phyloP scores from a whole-genome alignment of 2,797 vertebrate species.

The Threskiornis aethiopicus region DNA sequence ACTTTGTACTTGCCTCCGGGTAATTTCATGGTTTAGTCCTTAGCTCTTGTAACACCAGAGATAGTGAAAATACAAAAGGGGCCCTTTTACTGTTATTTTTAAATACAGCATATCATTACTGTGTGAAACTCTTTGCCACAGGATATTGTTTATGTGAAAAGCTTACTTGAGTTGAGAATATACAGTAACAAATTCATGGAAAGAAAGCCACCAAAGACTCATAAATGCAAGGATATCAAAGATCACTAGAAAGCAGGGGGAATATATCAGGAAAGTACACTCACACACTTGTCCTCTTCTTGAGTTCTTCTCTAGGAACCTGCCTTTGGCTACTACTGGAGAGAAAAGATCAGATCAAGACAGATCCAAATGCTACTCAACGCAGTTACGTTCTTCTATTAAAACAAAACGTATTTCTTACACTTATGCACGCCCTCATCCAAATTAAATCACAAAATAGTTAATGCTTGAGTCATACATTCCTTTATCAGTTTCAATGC shows the following conservation, averaged over 20 bases:
- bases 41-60: background rate
- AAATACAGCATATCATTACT: background rate
- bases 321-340: background rate
- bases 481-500: background rate
- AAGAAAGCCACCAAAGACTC: background rate
- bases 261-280: background rate
- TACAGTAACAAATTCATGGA: background rate
- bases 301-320: background rate
- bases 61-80: background rate
- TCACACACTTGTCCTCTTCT: background rate
- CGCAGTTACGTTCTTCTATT: background rate
- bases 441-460: background rate
- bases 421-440: background rate
- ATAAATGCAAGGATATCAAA: background rate
- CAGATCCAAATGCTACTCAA: background rate
- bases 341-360: background rate
- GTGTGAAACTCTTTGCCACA: background rate
- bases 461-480: background rate
- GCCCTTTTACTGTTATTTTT: background rate
- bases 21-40: background rate
- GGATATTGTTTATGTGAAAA: background rate
- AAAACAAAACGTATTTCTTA: background rate
- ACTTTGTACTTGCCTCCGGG: background rate
- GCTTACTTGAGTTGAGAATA: background rate
- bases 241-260: background rate